Evolutionary conservation across 1,140 invertebrate genomes (phyloP).

Genomic region (Pseudomyrmex concolor): DNA sequence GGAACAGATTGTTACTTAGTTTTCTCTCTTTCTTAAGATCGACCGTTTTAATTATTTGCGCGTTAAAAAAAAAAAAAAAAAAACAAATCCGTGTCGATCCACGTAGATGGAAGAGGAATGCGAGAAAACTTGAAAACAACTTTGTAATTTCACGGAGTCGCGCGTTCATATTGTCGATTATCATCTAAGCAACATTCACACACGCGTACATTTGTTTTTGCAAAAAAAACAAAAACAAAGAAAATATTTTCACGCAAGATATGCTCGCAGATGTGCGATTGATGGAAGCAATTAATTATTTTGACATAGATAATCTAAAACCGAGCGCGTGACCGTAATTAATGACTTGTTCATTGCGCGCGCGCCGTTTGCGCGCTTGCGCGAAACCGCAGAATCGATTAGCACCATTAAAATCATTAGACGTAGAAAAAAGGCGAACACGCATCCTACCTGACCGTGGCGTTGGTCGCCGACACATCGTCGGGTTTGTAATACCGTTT

Average conservation of each 20-base stretch:
- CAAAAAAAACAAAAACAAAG: too few relatives aligned
- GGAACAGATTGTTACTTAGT: not conserved
- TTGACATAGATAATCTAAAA: slow-evolving; percentile 15
- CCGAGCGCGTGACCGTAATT: slow-evolving; percentile 44
- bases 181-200: slow-evolving; percentile 6
- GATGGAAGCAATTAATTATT: slow-evolving; percentile 47
- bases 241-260: not conserved
- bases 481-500: slow-evolving; percentile 53
- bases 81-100: too few relatives aligned
- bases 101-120: not conserved
- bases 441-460: slow-evolving; percentile 21
- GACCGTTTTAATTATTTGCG: too few relatives aligned
- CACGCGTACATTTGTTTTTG: not conserved
- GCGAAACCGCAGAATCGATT: slow-evolving; percentile 45
- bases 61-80: too few relatives aligned
- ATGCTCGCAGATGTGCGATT: slow-evolving; percentile 19
- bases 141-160: not conserved
- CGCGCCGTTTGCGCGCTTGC: slow-evolving; percentile 31
- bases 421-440: slow-evolving; percentile 33
- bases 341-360: slow-evolving; percentile 26
- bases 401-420: slow-evolving; percentile 51
- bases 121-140: not conserved
- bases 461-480: slow-evolving; percentile 34
- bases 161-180: not conserved
- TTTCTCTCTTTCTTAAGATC: too few relatives aligned